A percentile compares a stretch with the other conserved stretches of the same genome.
phyloP scores from a whole-genome alignment of 2,888 invertebrate genomes.

The Entomobrya multifasciata region DNA sequence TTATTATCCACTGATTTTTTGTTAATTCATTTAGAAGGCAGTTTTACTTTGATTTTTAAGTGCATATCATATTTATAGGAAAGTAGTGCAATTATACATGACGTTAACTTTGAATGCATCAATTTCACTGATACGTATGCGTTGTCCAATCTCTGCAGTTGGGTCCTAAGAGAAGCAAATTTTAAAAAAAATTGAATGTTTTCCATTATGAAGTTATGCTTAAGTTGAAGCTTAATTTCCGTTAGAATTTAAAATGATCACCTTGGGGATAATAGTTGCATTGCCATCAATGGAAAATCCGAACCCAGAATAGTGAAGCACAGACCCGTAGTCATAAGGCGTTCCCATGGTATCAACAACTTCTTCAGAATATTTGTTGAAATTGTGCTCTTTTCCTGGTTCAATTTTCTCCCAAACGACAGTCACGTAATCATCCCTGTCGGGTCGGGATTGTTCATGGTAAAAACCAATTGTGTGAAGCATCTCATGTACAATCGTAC shows the following conservation, averaged over 20 bases:
- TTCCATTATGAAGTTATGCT: too few species aligned
- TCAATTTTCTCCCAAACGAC: slow-evolving; percentile 81
- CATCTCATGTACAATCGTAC: slow-evolving; percentile 81
- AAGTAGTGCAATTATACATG: slow-evolving; percentile 78
- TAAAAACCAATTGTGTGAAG: slow-evolving; percentile 82
- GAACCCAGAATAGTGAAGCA: slow-evolving; percentile 87
- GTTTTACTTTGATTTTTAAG: background rate
- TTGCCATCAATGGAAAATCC: slow-evolving; percentile 87
- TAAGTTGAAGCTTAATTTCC: too few species aligned
- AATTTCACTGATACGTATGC: slow-evolving; percentile 77
- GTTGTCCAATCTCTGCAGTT: slow-evolving; percentile 79
- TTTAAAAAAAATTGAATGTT: background rate
- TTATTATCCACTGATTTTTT: too few species aligned
- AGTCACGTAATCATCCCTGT: slow-evolving; percentile 81
- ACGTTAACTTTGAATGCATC: slow-evolving; percentile 79
- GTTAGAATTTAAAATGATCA: too few species aligned
- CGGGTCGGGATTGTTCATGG: slow-evolving; percentile 82
- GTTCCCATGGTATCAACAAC: slow-evolving; percentile 86
- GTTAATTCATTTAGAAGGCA: background rate
- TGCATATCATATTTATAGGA: background rate
- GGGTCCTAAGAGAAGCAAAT: slow-evolving; percentile 64
- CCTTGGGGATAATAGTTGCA: slow-evolving; percentile 86
- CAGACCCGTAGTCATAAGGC: slow-evolving; percentile 87
- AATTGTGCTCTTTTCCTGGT: slow-evolving; percentile 83
- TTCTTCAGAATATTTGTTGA: slow-evolving; percentile 86